Percentiles rank a stretch among this genome's conserved stretches.
Evolutionary conservation across 2,888 invertebrate species (phyloP).

Genomic region (Endotricha flammealis): DNA sequence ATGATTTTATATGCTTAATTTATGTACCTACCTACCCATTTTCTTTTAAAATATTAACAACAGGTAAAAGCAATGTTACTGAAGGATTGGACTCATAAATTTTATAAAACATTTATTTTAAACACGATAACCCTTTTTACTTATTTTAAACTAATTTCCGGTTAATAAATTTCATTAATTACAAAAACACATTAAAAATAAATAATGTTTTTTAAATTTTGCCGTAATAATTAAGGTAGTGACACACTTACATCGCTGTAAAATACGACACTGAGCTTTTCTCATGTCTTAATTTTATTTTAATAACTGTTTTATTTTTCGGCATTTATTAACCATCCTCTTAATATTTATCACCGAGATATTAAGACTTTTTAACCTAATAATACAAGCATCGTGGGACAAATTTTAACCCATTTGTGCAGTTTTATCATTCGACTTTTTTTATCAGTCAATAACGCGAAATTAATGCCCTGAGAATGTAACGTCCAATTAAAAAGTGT

Average conservation of each 20-base stretch:
- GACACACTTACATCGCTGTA: neutral
- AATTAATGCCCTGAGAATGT: neutral
- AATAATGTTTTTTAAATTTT: neutral
- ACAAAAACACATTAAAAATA: neutral
- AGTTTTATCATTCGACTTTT: neutral
- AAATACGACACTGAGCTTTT: neutral
- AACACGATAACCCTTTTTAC: too few species aligned
- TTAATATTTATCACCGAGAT: neutral
- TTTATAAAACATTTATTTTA: too few species aligned
- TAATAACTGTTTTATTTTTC: neutral
- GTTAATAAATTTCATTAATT: neutral
- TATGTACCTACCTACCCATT: too few species aligned
- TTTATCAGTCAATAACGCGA: neutral
- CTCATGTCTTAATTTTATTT: neutral
- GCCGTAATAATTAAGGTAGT: neutral
- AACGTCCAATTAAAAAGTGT: conserved; percentile 13
- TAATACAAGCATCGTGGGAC: neutral
- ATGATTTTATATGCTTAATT: too few species aligned
- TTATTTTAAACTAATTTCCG: neutral
- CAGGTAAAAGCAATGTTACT: neutral
- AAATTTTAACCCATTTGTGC: neutral
- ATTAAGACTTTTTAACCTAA: neutral
- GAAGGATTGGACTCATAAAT: too few species aligned
- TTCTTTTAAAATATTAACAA: too few species aligned
- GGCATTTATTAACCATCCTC: neutral